Evolutionary conservation across 1,140 invertebrate species (phyloP).

Genomic region (Hypothenemus hampei): DNA sequence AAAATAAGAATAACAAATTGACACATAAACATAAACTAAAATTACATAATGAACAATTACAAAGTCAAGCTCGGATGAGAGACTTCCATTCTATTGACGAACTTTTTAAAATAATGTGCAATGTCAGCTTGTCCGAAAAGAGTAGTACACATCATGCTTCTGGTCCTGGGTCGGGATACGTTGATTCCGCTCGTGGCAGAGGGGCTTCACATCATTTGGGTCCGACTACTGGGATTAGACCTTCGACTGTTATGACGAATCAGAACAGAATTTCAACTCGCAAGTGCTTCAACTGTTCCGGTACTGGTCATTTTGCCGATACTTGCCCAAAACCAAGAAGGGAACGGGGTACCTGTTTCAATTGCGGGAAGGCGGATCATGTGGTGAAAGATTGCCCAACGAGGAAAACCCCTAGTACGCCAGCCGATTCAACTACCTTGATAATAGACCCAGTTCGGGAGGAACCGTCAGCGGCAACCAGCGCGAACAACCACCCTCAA

Average conservation of each 20-base stretch:
- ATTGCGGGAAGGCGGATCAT: background rate
- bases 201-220: background rate
- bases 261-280: no score
- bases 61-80: constrained; percentile 19
- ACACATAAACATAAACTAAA: no score
- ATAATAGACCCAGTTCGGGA: no score
- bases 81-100: background rate
- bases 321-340: background rate
- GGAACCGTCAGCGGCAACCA: no score
- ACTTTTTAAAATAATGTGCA: background rate
- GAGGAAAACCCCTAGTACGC: background rate
- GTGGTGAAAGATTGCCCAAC: background rate
- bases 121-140: background rate
- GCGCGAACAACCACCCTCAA: no score
- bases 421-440: no score
- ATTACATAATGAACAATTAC: constrained; percentile 23
- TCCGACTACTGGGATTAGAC: background rate
- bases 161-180: background rate
- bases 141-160: no score
- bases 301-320: background rate
- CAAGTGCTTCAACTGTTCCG: background rate
- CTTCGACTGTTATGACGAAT: background rate
- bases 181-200: background rate
- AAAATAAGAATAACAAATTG: no score
- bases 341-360: background rate